phyloP scores from a whole-genome alignment of 2,888 invertebrate species.

The Nomada ruficornis region DNA sequence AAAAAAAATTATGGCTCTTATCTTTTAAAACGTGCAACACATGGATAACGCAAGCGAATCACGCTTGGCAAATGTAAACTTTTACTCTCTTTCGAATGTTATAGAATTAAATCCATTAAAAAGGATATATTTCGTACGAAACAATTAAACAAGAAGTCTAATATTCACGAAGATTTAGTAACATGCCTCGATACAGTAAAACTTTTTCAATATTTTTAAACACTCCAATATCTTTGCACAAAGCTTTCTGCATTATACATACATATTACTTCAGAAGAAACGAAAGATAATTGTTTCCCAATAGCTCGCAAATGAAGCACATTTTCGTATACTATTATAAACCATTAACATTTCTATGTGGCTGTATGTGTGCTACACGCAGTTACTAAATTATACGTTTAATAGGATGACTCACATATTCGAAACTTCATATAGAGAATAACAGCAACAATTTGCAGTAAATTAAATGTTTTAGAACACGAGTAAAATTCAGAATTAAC shows the following conservation, averaged over 20 bases:
- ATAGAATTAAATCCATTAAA: too few relatives aligned
- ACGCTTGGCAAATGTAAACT: neutral
- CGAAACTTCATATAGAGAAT: constrained; percentile 27
- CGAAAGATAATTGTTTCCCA: neutral
- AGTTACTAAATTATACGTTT: constrained; percentile 33
- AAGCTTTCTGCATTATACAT: too few relatives aligned
- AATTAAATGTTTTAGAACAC: constrained; percentile 13
- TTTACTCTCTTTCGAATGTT: too few relatives aligned
- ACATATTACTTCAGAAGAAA: neutral
- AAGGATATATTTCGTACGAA: too few relatives aligned
- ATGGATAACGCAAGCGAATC: neutral
- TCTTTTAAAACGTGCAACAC: neutral
- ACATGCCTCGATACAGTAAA: too few relatives aligned
- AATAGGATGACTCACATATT: constrained; percentile 29
- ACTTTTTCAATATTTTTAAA: too few relatives aligned
- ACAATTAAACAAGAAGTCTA: too few relatives aligned
- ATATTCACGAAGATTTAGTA: too few relatives aligned
- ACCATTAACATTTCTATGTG: constrained; percentile 7
- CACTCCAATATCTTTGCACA: too few relatives aligned
- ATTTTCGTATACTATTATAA: neutral
- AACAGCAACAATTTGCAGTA: constrained; percentile 4
- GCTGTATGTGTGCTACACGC: neutral
- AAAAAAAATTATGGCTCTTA: neutral
- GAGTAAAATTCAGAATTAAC: neutral
- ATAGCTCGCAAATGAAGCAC: neutral